Conservation (phyloP, 2,113 vertebrate genomes). For the Hirundichthys speculiger region DNA sequence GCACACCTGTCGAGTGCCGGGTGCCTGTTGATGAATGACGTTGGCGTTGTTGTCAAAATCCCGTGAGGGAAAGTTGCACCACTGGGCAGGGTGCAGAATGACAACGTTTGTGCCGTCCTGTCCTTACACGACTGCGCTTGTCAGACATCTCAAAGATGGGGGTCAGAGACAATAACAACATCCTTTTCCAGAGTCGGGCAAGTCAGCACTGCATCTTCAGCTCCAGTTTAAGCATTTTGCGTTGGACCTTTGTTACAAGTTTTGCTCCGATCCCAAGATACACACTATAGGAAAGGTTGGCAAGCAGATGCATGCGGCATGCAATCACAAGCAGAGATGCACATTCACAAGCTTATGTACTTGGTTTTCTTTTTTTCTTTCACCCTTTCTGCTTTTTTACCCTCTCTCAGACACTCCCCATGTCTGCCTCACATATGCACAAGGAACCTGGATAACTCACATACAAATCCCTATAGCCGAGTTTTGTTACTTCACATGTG, state of each 20-base stretch:
- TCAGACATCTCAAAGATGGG: slow-evolving; percentile 35
- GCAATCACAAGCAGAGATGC: slow-evolving; percentile 14
- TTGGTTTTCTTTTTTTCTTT: slow-evolving; percentile 29
- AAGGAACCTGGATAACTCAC: background rate
- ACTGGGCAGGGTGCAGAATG: slow-evolving; percentile 49
- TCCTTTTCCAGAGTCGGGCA: slow-evolving; percentile 52
- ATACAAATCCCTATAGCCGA: slow-evolving; percentile 10
- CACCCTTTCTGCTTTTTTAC: background rate
- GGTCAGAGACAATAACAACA: slow-evolving; percentile 52
- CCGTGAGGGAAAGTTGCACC: slow-evolving; percentile 51
- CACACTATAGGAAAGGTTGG: slow-evolving; percentile 39
- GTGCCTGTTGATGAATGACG: slow-evolving; percentile 49
- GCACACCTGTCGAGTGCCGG: slow-evolving; percentile 18
- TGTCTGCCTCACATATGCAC: slow-evolving; percentile 5
- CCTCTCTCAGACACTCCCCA: background rate
- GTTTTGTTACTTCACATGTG: slow-evolving; percentile 28
- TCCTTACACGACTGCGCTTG: slow-evolving; percentile 54
- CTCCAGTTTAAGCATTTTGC: slow-evolving; percentile 24
- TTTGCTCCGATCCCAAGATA: slow-evolving; percentile 60
- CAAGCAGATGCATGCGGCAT: slow-evolving; percentile 41
- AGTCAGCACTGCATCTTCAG: slow-evolving; percentile 44
- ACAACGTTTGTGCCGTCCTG: slow-evolving; percentile 46
- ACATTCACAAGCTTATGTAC: slow-evolving; percentile 24
- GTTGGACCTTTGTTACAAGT: slow-evolving; percentile 10
- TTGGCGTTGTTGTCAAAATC: slow-evolving; percentile 48